Base-by-base conservation (phyloP, 2,113 vertebrate genomes). In the Mugil cephalus region DNA sequence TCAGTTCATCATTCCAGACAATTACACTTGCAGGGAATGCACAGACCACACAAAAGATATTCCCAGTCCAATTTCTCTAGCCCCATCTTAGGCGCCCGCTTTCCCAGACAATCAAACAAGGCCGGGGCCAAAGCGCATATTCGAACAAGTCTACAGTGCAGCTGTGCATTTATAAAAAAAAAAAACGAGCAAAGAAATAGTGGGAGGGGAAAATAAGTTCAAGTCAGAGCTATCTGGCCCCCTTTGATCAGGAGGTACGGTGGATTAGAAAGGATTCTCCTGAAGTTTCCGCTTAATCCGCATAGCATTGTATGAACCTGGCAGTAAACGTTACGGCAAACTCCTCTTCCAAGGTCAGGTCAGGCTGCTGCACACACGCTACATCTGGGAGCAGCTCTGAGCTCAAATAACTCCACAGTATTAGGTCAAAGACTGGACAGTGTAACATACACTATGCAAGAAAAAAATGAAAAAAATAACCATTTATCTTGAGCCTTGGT, bases 181-280 rank as follows among this genome's bases (percentile, higher is more conserved):
- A 64, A 56, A 56, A 48, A 58, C 58, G 36, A 46, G 40, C 45
- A 50, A 53, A 63, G 65, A 77, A 66, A 75, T 56, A 47, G 75
- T 43, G 14, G 15, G 50, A 17, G 74, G 34, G 36, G 65, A 70
- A 87, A 85, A 61, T 60, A 72, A 62, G 70, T 84, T 83, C 50
- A 77, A 86, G 73, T 83, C 74, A 46, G 53, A 80, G 63, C 77
- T 83, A 86, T 86, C 71, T 84, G 56, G 12, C 52, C 74, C 52
- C 78, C 89, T 94, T 91, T 92, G 91, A 94, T 93, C 88, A 88
- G 63, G 47, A 67, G 74, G 68, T 79, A 82, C 14, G 63, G 74
- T 82, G 88, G 91, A 91, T 92, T 90, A 93, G 63, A 83, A 69
- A 78, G 71, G 84, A 92, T 90, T 93, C 80, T 73, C 77, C 69